Conservation (phyloP, 2,113 vertebrate genomes). For the Bostrychus sinensis region DNA sequence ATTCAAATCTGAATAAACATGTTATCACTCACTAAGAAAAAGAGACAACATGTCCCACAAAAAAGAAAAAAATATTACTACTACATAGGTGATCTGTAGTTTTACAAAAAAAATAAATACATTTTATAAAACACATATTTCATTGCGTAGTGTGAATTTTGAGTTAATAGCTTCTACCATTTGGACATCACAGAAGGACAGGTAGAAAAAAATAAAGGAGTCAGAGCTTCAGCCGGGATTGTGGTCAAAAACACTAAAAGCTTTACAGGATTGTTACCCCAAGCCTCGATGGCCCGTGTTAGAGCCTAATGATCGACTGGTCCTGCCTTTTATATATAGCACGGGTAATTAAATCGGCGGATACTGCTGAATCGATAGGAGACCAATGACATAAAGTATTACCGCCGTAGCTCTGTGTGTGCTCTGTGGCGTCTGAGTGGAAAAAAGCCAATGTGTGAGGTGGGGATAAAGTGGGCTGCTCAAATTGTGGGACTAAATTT, state of each 20-base stretch:
- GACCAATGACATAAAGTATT: slow-evolving; percentile 54
- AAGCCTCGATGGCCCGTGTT: slow-evolving; percentile 51
- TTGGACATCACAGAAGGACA: not conserved
- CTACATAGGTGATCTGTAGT: too few species aligned
- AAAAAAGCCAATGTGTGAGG: slow-evolving; percentile 33
- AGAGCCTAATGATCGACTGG: slow-evolving; percentile 52
- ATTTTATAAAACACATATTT: too few species aligned
- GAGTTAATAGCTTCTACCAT: too few species aligned
- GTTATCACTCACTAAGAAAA: too few species aligned
- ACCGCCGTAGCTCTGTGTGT: slow-evolving; percentile 13
- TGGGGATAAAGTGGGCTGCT: slow-evolving; percentile 37
- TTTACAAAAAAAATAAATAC: too few species aligned
- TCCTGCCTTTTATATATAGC: slow-evolving; percentile 67
- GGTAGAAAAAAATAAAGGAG: slow-evolving; percentile 15
- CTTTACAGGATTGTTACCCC: slow-evolving; percentile 58
- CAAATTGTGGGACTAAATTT: slow-evolving; percentile 63
- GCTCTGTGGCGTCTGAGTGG: slow-evolving; percentile 8
- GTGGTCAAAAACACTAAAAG: slow-evolving; percentile 63
- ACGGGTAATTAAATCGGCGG: slow-evolving; percentile 67
- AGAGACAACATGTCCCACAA: too few species aligned
- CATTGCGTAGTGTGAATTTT: too few species aligned
- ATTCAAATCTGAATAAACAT: too few species aligned
- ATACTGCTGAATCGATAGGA: slow-evolving; percentile 68
- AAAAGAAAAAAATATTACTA: too few species aligned
- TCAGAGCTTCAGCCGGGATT: slow-evolving; percentile 46